Evolutionary conservation across 2,797 vertebrate species (phyloP).

Genomic region (Microctenopoma stevenorrisi): DNA sequence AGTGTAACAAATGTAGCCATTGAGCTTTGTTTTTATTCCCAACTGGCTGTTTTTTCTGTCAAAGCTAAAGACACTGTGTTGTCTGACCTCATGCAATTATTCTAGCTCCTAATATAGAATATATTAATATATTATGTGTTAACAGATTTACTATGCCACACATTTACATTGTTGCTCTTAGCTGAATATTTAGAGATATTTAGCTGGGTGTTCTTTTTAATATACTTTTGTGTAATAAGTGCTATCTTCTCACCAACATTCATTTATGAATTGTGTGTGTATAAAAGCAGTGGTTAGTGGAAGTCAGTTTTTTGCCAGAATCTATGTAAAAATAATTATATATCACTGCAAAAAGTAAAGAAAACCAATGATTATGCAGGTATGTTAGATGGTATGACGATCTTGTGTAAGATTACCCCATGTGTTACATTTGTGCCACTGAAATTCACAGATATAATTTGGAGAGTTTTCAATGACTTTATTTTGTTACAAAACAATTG

Average conservation of each 20-base stretch:
- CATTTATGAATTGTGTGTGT: conserved; percentile 27
- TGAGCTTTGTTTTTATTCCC: conserved; percentile 6
- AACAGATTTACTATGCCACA: conserved; percentile 21
- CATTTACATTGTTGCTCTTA: conserved; percentile 23
- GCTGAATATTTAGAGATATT: conserved; percentile 7
- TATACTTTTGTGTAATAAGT: conserved; percentile 16
- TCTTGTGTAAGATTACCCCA: background rate
- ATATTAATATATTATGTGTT: conserved; percentile 43
- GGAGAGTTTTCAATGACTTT: conserved; percentile 18
- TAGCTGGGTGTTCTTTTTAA: conserved; percentile 24
- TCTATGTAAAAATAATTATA: background rate
- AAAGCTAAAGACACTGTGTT: background rate
- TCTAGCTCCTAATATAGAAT: conserved; percentile 24
- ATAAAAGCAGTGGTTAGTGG: conserved; percentile 2
- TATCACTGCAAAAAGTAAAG: conserved; percentile 1
- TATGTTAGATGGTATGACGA: conserved; percentile 11
- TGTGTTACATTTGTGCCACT: conserved; percentile 29
- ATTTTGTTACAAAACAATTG: conserved; percentile 20
- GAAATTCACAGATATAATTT: conserved; percentile 11
- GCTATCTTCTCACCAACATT: conserved; percentile 20
- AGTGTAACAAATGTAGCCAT: conserved; percentile 29
- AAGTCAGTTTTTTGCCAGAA: conserved; percentile 34
- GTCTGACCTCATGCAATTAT: background rate
- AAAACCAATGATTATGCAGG: conserved; percentile 1
- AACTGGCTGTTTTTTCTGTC: background rate